These are phyloP conservation scores for Marronus borbonicus DNA, from an alignment of 2,888 invertebrate species.

Conservation along the genomic window DNA sequence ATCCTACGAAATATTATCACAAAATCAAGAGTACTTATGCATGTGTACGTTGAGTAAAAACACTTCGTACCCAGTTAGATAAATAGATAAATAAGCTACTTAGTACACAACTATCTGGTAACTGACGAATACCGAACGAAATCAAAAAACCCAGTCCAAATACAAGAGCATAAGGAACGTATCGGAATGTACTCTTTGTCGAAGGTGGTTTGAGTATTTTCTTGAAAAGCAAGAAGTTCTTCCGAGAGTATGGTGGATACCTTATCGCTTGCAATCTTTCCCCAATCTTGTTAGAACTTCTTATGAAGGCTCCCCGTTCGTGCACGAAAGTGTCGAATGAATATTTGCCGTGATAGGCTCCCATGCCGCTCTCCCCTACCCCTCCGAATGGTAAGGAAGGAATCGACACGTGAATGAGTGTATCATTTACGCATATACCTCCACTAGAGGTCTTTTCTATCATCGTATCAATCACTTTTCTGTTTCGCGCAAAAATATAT, in stretches of 20 bases:
- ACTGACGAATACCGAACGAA: background rate
- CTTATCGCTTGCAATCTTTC: constrained; percentile 80
- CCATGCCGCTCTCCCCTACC: constrained; percentile 94
- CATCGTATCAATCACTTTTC: constrained; percentile 73
- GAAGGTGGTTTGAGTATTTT: constrained; percentile 24
- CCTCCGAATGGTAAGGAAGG: constrained; percentile 96
- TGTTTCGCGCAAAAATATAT: constrained; percentile 86
- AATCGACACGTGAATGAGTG: constrained; percentile 87
- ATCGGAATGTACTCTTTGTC: constrained; percentile 6
- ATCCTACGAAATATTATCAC: no score
- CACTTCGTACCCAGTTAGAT: background rate
- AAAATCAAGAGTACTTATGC: no score
- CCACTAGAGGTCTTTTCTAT: constrained; percentile 84
- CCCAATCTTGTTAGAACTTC: constrained; percentile 78
- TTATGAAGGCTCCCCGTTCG: constrained; percentile 85
- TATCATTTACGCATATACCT: constrained; percentile 88
- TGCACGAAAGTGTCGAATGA: constrained; percentile 96
- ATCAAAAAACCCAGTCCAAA: constrained; percentile 36
- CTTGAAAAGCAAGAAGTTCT: constrained; percentile 74
- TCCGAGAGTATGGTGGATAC: constrained; percentile 88
- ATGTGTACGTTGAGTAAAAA: no score
- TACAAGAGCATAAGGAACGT: constrained; percentile 29
- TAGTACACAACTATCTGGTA: background rate
- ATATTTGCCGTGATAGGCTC: constrained; percentile 92
- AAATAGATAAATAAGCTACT: background rate